Percentiles rank a stretch among this genome's conserved stretches.
Conservation (phyloP, 2,113 vertebrate species). For the Pycnonotus jocosus region DNA sequence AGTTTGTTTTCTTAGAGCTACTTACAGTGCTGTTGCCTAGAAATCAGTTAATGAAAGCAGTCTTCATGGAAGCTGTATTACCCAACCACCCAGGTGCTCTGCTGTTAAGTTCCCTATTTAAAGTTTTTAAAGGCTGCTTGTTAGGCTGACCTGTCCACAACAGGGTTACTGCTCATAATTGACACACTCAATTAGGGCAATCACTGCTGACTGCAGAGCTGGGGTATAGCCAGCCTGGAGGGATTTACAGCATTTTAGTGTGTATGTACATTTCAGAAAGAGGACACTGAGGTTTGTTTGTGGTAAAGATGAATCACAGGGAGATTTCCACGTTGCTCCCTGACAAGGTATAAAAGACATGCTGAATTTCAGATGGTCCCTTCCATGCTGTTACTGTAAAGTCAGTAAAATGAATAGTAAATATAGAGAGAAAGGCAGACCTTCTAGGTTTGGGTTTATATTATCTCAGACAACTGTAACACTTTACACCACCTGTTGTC, state of each 20-base stretch:
- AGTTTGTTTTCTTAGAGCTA: slow-evolving; percentile 28
- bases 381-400: not conserved
- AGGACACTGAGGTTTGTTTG: not conserved
- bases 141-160: not conserved
- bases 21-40: slow-evolving; percentile 37
- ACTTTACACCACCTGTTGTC: not conserved
- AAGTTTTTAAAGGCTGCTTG: slow-evolving; percentile 2
- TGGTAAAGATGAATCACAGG: not conserved
- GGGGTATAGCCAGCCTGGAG: not conserved
- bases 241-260: not conserved
- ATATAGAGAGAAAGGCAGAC: not conserved
- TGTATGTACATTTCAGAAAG: not conserved
- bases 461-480: not conserved
- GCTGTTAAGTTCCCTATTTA: slow-evolving; percentile 28
- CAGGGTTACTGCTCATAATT: not conserved
- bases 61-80: not conserved
- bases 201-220: not conserved
- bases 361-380: not conserved
- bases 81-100: not conserved
- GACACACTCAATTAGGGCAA: not conserved
- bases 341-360: not conserved
- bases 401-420: not conserved
- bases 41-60: slow-evolving; percentile 14
- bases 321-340: not conserved
- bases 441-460: not conserved